Conservation (phyloP, 2,113 vertebrate species). For the Cheilinus undulatus region DNA sequence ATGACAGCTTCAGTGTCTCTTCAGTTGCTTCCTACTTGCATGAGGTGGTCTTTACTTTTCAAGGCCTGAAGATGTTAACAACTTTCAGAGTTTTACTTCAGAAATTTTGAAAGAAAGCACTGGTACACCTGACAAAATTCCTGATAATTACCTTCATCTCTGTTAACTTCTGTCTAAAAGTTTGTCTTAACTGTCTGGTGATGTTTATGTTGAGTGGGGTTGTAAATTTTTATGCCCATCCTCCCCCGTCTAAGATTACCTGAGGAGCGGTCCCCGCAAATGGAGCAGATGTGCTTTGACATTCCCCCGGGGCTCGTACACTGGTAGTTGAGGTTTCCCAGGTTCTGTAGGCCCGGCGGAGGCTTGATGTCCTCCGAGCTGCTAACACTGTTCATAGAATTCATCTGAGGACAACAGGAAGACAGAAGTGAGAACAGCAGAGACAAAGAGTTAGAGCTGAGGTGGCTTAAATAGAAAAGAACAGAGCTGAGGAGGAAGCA, state of each 20-base stretch:
- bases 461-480: conserved; percentile 11
- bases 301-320: conserved; percentile 91
- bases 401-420: conserved; percentile 84
- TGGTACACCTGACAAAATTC: not conserved
- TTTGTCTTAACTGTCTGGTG: not conserved
- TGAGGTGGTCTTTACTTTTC: not conserved
- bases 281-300: conserved; percentile 97
- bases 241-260: conserved; percentile 78
- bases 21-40: not conserved
- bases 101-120: not conserved
- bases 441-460: conserved; percentile 34
- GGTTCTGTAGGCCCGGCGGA: conserved; percentile 86
- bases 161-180: conserved; percentile 1
- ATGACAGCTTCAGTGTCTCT: not conserved
- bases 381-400: conserved; percentile 88
- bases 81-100: not conserved
- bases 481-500: conserved; percentile 50
- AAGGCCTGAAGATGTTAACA: not conserved
- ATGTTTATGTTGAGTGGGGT: conserved; percentile 1
- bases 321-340: conserved; percentile 90
- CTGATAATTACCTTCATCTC: not conserved
- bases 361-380: conserved; percentile 94
- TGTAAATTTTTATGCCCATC: not conserved
- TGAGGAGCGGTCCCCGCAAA: conserved; percentile 97
- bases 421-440: conserved; percentile 26